Evolutionary conservation across 2,113 vertebrate species (phyloP).

Genomic region (Myxocyprinus asiaticus): DNA sequence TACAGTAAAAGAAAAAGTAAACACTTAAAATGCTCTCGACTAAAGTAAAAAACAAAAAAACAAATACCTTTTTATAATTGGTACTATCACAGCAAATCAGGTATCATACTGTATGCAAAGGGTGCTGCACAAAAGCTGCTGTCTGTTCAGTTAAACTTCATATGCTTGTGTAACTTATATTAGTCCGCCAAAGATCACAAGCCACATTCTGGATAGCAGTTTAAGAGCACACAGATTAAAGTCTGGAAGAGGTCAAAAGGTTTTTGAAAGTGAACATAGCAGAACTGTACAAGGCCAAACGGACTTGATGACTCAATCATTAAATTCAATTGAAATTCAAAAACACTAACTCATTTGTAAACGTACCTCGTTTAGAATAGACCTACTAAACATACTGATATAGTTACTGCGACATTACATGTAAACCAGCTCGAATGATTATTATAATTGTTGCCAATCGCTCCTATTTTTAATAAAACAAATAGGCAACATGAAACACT

Average conservation of each 20-base stretch:
- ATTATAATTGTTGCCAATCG: neutral
- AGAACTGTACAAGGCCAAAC: constrained; percentile 11
- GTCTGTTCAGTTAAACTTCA: constrained; percentile 24
- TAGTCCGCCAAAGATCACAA: constrained; percentile 24
- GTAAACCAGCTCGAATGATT: neutral
- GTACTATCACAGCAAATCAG: constrained; percentile 51
- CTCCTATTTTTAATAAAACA: too few relatives aligned
- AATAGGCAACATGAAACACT: too few relatives aligned
- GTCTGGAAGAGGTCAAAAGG: constrained; percentile 18
- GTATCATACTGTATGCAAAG: constrained; percentile 28
- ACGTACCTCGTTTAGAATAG: constrained; percentile 35
- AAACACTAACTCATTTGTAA: constrained; percentile 1
- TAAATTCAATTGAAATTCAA: constrained; percentile 7
- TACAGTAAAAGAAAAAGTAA: constrained; percentile 34
- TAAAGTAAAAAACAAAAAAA: constrained; percentile 37
- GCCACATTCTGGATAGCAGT: constrained; percentile 32
- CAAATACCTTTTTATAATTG: constrained; percentile 51
- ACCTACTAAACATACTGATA: neutral
- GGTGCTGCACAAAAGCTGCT: constrained; percentile 36
- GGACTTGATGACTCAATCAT: neutral
- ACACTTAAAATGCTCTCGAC: constrained; percentile 43
- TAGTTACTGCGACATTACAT: neutral
- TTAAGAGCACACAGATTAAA: constrained; percentile 7
- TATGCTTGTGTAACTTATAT: constrained; percentile 3
- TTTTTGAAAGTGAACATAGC: constrained; percentile 17